phyloP scores from a whole-genome alignment of 2,888 invertebrate genomes.

The Amblyjoppa proteus region DNA sequence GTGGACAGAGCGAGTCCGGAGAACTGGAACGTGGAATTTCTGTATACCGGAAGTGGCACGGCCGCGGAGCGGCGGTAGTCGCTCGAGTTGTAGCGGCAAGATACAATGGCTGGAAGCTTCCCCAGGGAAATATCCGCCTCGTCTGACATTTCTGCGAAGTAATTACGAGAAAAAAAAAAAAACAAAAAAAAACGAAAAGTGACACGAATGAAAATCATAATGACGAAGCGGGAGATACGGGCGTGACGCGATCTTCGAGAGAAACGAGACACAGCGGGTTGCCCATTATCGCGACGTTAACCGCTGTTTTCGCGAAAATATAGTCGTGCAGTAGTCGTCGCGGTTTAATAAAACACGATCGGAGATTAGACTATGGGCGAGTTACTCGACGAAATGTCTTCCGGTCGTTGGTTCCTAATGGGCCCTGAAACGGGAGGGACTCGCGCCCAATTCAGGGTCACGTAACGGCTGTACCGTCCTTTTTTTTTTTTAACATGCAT shows the following conservation, averaged over 20 bases:
- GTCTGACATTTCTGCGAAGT: constrained; percentile 49
- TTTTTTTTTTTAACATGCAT: constrained; percentile 40
- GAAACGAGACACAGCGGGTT: not conserved
- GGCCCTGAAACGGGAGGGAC: constrained; percentile 67
- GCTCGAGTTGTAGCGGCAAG: not conserved
- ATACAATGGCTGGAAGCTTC: constrained; percentile 19
- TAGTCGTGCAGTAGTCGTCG: constrained; percentile 18
- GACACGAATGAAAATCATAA: not conserved
- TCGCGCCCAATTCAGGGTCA: constrained; percentile 71
- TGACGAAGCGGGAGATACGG: constrained; percentile 26
- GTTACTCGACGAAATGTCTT: constrained; percentile 78
- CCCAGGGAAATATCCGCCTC: constrained; percentile 24
- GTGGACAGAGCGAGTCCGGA: not conserved
- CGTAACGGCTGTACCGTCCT: constrained; percentile 73
- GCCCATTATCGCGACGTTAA: constrained; percentile 52
- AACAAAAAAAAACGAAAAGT: constrained; percentile 2
- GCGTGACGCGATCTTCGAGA: constrained; percentile 8
- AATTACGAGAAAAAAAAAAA: constrained; percentile 18
- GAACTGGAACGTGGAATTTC: constrained; percentile 60
- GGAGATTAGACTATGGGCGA: constrained; percentile 72
- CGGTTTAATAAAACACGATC: constrained; percentile 68
- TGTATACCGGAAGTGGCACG: constrained; percentile 45
- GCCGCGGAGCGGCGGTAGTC: constrained; percentile 6
- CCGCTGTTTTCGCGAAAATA: constrained; percentile 44
- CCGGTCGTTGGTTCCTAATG: constrained; percentile 78